Evolutionary conservation across 2,797 vertebrate species (phyloP).

Genomic region (Gallinago nigripennis): DNA sequence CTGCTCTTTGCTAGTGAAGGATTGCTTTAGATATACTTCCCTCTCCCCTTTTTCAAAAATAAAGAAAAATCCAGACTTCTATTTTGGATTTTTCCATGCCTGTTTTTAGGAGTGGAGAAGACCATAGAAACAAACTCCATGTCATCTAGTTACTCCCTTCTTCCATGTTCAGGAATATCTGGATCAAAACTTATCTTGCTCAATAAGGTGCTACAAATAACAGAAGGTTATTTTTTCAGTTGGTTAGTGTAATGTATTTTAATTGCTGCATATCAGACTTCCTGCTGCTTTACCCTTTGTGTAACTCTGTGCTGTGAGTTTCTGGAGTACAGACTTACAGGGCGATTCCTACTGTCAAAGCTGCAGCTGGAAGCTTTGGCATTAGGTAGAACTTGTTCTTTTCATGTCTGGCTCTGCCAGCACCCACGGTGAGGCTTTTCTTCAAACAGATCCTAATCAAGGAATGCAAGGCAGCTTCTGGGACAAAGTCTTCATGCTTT

Average conservation of each 20-base stretch:
- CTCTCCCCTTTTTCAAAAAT: neutral
- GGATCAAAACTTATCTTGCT: neutral
- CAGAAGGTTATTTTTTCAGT: neutral
- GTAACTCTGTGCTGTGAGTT: neutral
- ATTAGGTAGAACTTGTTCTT: neutral
- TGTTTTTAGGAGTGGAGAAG: neutral
- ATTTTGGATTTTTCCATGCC: neutral
- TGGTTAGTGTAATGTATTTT: neutral
- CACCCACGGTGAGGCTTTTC: neutral
- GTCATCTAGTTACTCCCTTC: neutral
- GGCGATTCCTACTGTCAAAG: neutral
- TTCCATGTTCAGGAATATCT: neutral
- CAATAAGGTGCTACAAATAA: neutral
- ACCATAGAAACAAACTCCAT: neutral
- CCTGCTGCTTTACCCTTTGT: neutral
- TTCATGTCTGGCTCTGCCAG: neutral
- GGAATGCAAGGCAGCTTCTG: constrained; percentile 28
- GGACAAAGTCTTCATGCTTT: neutral
- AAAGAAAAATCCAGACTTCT: neutral
- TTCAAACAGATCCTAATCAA: constrained; percentile 23
- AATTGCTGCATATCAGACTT: neutral
- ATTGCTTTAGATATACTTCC: neutral
- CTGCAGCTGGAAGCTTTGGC: constrained; percentile 30
- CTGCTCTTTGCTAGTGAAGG: neutral
- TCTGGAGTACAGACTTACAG: neutral